A percentile compares a stretch with the other conserved stretches of the same genome.
phyloP scores from a whole-genome alignment of 92 coral and sea anemone genomes.

The Umimayanthus kanabou region DNA sequence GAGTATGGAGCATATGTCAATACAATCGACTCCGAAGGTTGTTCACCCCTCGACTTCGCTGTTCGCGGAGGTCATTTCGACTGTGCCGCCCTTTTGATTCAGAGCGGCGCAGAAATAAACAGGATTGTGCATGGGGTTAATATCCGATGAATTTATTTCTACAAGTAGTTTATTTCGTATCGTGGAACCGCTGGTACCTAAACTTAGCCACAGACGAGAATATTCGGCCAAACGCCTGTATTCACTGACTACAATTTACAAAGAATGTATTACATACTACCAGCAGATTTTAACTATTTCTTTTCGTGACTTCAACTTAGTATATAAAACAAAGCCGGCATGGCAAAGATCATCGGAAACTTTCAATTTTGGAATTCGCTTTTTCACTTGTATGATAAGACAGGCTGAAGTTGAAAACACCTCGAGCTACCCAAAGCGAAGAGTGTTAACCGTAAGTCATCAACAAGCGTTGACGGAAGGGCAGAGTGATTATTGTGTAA shows the following conservation, averaged over 20 bases:
- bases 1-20: conserved; percentile 78
- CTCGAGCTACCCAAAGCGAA: too few species aligned
- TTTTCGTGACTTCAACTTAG: not conserved
- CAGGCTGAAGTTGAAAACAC: not conserved
- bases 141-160: not conserved
- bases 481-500: not conserved
- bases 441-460: not conserved
- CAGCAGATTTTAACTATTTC: not conserved
- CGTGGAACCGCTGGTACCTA: not conserved
- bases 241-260: too few species aligned
- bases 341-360: not conserved
- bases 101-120: conserved; percentile 90
- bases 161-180: not conserved
- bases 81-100: conserved; percentile 89
- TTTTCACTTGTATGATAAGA: too few species aligned
- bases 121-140: conserved; percentile 83
- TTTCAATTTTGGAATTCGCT: not conserved
- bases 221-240: not conserved
- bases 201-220: not conserved
- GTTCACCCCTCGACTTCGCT: conserved; percentile 94
- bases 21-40: conserved; percentile 73
- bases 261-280: too few species aligned
- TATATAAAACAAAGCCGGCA: not conserved
- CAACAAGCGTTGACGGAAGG: conserved; percentile 2
- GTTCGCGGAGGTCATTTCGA: conserved; percentile 96